Base-by-base conservation (phyloP, 2,797 vertebrate genomes). In the Diglossa cyanea region DNA sequence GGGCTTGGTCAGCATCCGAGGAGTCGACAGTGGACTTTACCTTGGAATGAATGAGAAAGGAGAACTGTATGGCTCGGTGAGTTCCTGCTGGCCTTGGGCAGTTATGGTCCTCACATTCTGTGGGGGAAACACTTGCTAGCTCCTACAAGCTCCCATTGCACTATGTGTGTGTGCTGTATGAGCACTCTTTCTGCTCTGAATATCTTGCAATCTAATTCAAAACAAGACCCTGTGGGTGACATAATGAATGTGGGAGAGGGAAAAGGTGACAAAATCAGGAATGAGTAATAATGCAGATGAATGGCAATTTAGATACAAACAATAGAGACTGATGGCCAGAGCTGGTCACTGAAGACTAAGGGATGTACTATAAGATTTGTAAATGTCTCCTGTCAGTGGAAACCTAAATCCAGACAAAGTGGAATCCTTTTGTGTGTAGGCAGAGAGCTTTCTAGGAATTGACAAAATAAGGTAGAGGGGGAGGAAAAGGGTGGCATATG, bases 1-100 rank as follows among this genome's bases (percentile, higher is more conserved):
- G 90, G 99, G 99, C 81, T 98, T 99, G 97, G 99, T 99, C 97
- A 99, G 99, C 98, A 99, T 99, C 97, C 98, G 99, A 96, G 99
- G 99, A 25, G 99, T 99, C 93, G 99, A 99, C 98, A 99, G 99
- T 83, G 99, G 99, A 94, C 98, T 99, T 90, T 99, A 99, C 98
- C 98, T 99, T 82, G 99, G 98, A 93, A 99, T 99, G 99, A 99
- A 99, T 93, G 98, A 98, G 97, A 99, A 98, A 78, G 99, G 99
- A 65, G 98, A 99, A 86, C 98, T 99, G 51, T 99, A 99, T 1
- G 99, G 99, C 98, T 99, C 99, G 97, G 99, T 99, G 98, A 99
- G 99, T 99, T 96, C 78, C 55, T 33, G 3, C 44, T 20, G 18
- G 40, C 50, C 71, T 76, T 62, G 40, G 37, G 31, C 61, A 57